Evolutionary conservation across 2,888 invertebrate species (phyloP), one percentile per base, ranked within the genome.

Genomic region (Cataglyphis livida): DNA sequence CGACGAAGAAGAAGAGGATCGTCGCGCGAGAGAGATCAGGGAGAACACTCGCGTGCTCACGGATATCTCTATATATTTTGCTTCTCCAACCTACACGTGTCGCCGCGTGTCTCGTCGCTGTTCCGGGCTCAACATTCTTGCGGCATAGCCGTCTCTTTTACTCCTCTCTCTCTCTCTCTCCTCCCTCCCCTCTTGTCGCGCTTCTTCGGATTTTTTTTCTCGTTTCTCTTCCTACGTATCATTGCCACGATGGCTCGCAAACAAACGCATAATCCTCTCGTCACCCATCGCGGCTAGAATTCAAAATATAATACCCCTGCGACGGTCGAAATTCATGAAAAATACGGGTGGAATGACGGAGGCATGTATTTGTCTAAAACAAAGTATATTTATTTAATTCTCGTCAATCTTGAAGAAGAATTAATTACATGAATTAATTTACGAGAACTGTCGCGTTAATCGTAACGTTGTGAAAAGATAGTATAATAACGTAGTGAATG

Each of bases 71-170:
- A 88, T 90, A 88, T 88, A 88, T 88, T 88, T 85, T 81, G 91
- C 91, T 91, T 92, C 51, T 51, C 91, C 90, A 92, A 90, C 90
- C 91, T 93, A 94, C 94, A 93, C 93, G 92, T 94, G 94, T 93
- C 93, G 88, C 92, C 91, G 88, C 93, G 90, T 92, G 92, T 93
- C 93, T 92, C 92, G 81, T 85, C 87, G 88, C 89, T 90, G 89
- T 89, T 89, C 87, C 91, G 91, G 91, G 90, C 93, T 93, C 92
- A 91, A 92, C 91, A 93, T 93, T 93, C 92, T 91, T 91, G 87
- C 82, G 85, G 85, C 82, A 84, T 87, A 64, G 84, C 83, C 81
- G 75, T 82, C 84, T 59, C 44, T 75, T n/a, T 70, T 76, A 18
- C 71, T 84, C 64, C 84, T 79, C 83, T 81, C 88, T 86, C 85